Evolutionary conservation across 2,888 invertebrate genomes (phyloP), one percentile per base, ranked within the genome.

Genomic region (Harpalus rufipes): DNA sequence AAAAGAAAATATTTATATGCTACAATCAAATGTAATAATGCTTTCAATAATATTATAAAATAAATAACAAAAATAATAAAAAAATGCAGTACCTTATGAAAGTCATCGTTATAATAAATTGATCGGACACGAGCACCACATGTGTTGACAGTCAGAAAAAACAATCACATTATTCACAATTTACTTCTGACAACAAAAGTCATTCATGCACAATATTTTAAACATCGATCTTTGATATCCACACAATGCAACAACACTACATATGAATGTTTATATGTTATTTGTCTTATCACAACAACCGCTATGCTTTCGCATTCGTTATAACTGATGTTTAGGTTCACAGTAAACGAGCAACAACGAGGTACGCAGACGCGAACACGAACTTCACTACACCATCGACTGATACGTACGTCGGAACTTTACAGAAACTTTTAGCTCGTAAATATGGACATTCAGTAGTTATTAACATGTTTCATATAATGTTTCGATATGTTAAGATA

Each of bases 321-420:
- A 16, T 84, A 72, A 82, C 82, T 82, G 76, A 84, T 84, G 83
- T 84, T 84, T 84, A 84, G 83, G 83, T 84, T 84, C 83, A 76
- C 82, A 59, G 76, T 84, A 76, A 76, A 76, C 63, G 61, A 76
- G 21, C 61, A 74, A 59, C 41, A 84, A n/a, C 10, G 12, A 14
- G 63, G 51, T 84, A 63, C 83, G 83, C 83, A 84, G 83, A 76
- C 74, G 83, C 83, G 39, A 76, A 82, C 65, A 25, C 65, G 61
- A 65, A 32, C 65, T 65, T 32, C 32, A 32, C 32, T 41, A 44
- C 81, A 68, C 65, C 81, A 81, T 81, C 68, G 81, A 81, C 81
- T 81, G 81, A 81, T 65, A 58, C 58, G 32, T 51, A 25, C 65
- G 65, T 32, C 21, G 25, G 41, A 14, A 68, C 32, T 6, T 68